Base-by-base conservation (phyloP, 2,888 invertebrate genomes). In the Agapostemon virescens region DNA sequence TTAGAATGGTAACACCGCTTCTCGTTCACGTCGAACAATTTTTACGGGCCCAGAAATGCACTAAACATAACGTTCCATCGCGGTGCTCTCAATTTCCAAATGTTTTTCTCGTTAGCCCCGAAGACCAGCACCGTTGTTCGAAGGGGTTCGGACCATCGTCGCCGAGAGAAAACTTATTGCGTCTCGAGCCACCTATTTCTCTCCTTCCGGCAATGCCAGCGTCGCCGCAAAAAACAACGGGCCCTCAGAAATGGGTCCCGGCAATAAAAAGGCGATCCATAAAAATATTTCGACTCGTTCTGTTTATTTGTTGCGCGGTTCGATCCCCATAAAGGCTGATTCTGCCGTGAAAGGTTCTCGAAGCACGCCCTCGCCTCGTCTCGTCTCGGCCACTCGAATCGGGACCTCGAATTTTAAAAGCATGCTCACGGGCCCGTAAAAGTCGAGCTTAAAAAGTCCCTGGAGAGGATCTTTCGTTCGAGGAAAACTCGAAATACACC, bases 401-500 rank as follows among this genome's bases (percentile, higher is more conserved):
- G 67, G 82, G 1, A 45, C 81, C 40, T 68, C 74, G 83, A 69
- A 69, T 83, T 73, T 77, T 63, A 77, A 85, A 61, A 81, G 74
- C 64, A 61, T 81, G 81, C 69, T 69, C 83, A 85, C 77, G 61
- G 76, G 71, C 64, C 85, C 85, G 81, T 83, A 81, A 85, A 81
- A 85, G 81, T 83, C 81, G 70, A 75, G 77, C 69, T 85, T 83
- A 77, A 81, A 74, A 81, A 83, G 81, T 81, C 74, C 70, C 76
- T 13, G 9, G 69, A 38, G 49, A 52, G 42, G 63, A 75, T 76
- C 67, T 17, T 33, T 38, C 26, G 23, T 45, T 23, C 30, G n/a
- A 1, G 23, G 45, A 36, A 45, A n/a, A n/a, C 5, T 36, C n/a
- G 63, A 36, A 13, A 36, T 20, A 20, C n/a, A n/a, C 36, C 49